Evolutionary conservation across 2,888 invertebrate species (phyloP).

Genomic region (Agrochola circellaris): DNA sequence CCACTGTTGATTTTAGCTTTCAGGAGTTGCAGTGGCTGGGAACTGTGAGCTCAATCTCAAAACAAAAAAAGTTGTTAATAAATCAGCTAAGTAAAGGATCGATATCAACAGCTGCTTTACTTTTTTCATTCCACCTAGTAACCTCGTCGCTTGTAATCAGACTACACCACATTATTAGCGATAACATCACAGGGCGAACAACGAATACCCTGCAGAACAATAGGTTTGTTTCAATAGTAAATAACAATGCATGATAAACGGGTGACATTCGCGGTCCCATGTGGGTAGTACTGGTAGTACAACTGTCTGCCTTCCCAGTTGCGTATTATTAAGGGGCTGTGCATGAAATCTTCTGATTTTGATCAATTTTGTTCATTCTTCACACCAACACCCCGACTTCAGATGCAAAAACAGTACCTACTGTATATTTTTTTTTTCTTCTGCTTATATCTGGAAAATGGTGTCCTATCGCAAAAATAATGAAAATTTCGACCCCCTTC

Average conservation of each 20-base stretch:
- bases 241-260: constrained; percentile 38
- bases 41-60: too few species aligned
- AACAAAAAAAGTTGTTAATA: too few species aligned
- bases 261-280: constrained; percentile 8
- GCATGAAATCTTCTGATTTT: too few species aligned
- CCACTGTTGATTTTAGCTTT: neutral
- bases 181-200: constrained; percentile 3
- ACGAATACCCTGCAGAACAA: constrained; percentile 27
- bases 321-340: neutral
- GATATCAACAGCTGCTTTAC: neutral
- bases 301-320: too few species aligned
- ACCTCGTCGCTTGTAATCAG: constrained; percentile 12
- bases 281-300: neutral
- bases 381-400: too few species aligned
- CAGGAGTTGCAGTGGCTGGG: neutral
- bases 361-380: too few species aligned
- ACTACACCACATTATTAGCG: constrained; percentile 3
- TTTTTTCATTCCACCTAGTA: neutral
- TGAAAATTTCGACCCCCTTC: too few species aligned
- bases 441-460: too few species aligned
- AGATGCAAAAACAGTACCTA: too few species aligned
- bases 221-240: constrained; percentile 17
- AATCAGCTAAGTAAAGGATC: neutral
- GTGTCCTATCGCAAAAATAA: too few species aligned
- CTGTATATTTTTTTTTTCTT: too few species aligned